Evolutionary conservation across 2,113 vertebrate genomes (phyloP).

Genomic region (Puma concolor): DNA sequence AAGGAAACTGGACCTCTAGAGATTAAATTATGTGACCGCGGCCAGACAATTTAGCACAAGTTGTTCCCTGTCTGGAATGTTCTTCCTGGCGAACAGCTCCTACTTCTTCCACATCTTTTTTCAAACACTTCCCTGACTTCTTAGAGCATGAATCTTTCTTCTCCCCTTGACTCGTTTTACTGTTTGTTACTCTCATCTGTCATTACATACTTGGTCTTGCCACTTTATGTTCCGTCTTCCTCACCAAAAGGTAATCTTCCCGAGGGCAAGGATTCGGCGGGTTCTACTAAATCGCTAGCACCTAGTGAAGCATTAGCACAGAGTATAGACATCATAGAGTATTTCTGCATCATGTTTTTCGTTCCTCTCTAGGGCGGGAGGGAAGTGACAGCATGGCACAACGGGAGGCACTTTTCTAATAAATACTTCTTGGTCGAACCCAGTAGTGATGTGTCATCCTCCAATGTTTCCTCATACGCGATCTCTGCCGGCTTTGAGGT

Average conservation of each 20-base stretch:
- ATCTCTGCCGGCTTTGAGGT: neutral
- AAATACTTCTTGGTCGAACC: neutral
- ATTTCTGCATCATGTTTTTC: rapidly evolving
- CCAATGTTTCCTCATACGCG: neutral
- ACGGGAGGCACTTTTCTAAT: neutral
- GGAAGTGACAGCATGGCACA: neutral
- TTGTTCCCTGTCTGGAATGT: neutral
- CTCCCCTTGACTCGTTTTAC: neutral
- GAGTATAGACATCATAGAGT: no score
- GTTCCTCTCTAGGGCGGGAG: neutral
- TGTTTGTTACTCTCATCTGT: rapidly evolving
- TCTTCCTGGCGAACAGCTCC: neutral
- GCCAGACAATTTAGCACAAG: neutral
- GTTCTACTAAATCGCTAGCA: neutral
- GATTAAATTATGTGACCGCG: neutral
- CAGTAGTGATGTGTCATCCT: neutral
- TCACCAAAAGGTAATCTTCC: no score
- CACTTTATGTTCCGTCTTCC: neutral
- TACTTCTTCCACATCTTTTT: neutral
- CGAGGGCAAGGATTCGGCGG: neutral
- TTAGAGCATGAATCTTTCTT: neutral
- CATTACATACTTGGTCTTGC: no score
- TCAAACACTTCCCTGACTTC: neutral
- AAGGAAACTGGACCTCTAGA: neutral
- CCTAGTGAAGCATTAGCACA: neutral